Conservation (phyloP, 2,888 invertebrate genomes). For the Pseudoips prasinana region DNA sequence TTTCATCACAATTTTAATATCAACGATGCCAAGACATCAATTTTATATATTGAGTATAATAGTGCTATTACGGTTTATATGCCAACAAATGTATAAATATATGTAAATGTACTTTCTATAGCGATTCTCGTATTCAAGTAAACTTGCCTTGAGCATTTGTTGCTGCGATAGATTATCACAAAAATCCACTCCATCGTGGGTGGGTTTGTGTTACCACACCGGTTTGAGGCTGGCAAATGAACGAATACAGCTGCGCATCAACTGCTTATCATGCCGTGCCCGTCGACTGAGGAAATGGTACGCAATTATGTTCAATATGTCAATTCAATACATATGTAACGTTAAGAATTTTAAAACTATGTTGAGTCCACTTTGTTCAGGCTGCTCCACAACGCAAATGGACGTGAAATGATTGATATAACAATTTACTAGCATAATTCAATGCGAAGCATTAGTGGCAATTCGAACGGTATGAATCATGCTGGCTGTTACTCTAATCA, state of each 20-base stretch:
- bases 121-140: conserved; percentile 31
- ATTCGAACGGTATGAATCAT: conserved; percentile 18
- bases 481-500: conserved; percentile 18
- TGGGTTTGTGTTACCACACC: conserved; percentile 19
- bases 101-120: conserved; percentile 18
- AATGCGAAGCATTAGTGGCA: conserved; percentile 11
- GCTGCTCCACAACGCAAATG: conserved; percentile 25
- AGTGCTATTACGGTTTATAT: conserved; percentile 8
- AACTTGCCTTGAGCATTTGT: conserved; percentile 28
- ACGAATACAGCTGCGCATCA: conserved; percentile 8
- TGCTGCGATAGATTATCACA: conserved; percentile 37
- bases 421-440: conserved; percentile 14
- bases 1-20: too few relatives aligned
- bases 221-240: not conserved
- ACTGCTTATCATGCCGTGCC: conserved; percentile 9
- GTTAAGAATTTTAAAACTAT: conserved; percentile 8
- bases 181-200: conserved; percentile 32
- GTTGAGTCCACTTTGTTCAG: conserved; percentile 17
- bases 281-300: conserved; percentile 17
- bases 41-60: too few relatives aligned
- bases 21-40: too few relatives aligned
- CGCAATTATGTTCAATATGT: conserved; percentile 9
- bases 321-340: not conserved
- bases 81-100: conserved; percentile 10
- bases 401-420: conserved; percentile 20